phyloP scores from a whole-genome alignment of 1,140 invertebrate genomes.

The Chrysomallon squamiferum region DNA sequence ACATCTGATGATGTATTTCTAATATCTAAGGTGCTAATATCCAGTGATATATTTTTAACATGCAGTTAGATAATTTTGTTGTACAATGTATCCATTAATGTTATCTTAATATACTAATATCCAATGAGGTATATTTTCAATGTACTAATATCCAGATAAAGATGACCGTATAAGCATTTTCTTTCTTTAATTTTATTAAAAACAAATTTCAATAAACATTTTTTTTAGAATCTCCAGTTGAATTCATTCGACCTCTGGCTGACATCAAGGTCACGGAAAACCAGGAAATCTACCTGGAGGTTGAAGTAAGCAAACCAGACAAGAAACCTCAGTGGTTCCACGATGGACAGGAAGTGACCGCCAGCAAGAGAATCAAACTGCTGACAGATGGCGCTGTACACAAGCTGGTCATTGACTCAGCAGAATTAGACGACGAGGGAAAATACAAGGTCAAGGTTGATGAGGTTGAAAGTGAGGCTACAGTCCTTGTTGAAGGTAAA shows the following conservation, averaged over 20 bases:
- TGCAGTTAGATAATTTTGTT: too few relatives aligned
- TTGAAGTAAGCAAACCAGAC: constrained; percentile 75
- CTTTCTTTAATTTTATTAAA: too few relatives aligned
- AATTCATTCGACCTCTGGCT: constrained; percentile 48
- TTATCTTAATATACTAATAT: too few relatives aligned
- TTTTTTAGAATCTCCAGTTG: constrained; percentile 42
- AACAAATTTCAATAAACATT: too few relatives aligned
- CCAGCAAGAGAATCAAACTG: constrained; percentile 83
- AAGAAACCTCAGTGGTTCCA: constrained; percentile 82
- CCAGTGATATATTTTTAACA: too few relatives aligned
- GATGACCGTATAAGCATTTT: too few relatives aligned
- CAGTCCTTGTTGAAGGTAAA: constrained; percentile 27
- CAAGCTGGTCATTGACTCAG: constrained; percentile 72
- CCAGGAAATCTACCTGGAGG: constrained; percentile 49
- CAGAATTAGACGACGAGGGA: constrained; percentile 78
- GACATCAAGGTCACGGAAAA: constrained; percentile 42
- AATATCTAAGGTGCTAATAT: too few relatives aligned
- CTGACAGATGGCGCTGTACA: constrained; percentile 79
- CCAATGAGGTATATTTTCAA: too few relatives aligned
- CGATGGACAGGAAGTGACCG: constrained; percentile 69
- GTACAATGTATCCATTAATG: too few relatives aligned
- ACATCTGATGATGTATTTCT: too few relatives aligned
- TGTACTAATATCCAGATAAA: too few relatives aligned
- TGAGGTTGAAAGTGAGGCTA: constrained; percentile 25
- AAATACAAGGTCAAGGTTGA: constrained; percentile 72